Conservation (phyloP, 2,888 invertebrate genomes). For the Agrotis puta region DNA sequence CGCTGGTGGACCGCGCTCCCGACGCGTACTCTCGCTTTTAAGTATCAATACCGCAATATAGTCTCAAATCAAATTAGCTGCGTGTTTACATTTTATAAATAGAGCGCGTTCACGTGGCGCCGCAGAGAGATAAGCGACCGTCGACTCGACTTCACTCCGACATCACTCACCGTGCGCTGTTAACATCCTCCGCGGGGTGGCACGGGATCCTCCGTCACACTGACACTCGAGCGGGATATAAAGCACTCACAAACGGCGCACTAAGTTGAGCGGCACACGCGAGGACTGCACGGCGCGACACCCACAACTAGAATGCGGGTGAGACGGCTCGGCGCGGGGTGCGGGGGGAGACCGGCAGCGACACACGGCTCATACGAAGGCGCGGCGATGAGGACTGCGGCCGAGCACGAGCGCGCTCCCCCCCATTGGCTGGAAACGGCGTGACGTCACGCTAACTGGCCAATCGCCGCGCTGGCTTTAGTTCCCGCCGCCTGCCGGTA, state of each 20-base stretch:
- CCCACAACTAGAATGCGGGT: constrained; percentile 91
- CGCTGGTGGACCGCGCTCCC: constrained; percentile 77
- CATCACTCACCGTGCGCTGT: constrained; percentile 90
- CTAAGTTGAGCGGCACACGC: constrained; percentile 89
- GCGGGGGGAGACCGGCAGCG: constrained; percentile 83
- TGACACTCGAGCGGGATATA: constrained; percentile 89
- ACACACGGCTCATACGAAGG: constrained; percentile 89
- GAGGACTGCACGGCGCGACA: constrained; percentile 90
- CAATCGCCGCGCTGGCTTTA: constrained; percentile 77
- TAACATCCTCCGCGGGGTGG: constrained; percentile 89
- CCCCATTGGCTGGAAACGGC: constrained; percentile 83
- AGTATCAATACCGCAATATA: constrained; percentile 79
- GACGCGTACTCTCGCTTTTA: constrained; percentile 83
- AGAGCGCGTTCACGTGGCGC: constrained; percentile 90
- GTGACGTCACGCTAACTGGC: constrained; percentile 85
- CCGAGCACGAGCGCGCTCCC: constrained; percentile 83
- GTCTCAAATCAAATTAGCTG: constrained; percentile 86
- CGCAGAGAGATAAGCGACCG: constrained; percentile 81
- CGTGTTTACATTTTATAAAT: constrained; percentile 90
- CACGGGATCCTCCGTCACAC: constrained; percentile 87
- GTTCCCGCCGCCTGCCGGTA: constrained; percentile 76
- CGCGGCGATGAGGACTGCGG: constrained; percentile 89
- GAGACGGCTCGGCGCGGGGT: constrained; percentile 84
- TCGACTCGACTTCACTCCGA: constrained; percentile 68
- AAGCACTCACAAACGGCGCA: constrained; percentile 91